Percentiles rank a stretch among this genome's conserved stretches.
These are phyloP conservation scores for Lampropteryx suffumata DNA, from an alignment of 2,888 invertebrate species.

Conservation along the genomic window DNA sequence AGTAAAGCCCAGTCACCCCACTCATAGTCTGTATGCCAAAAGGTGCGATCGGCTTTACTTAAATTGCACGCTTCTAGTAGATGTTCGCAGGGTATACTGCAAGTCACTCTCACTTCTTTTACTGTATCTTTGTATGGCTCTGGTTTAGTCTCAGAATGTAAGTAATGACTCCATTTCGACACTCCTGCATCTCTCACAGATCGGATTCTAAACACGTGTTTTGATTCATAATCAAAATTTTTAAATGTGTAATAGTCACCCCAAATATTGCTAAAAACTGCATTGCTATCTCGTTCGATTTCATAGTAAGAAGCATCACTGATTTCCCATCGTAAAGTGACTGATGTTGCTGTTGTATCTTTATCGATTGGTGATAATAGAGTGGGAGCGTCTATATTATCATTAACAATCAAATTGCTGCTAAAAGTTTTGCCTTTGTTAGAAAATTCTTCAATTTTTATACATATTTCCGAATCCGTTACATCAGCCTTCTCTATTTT, in stretches of 20 bases:
- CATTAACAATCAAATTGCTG: slow-evolving; percentile 33
- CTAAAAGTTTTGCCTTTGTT: slow-evolving; percentile 48
- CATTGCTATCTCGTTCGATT: slow-evolving; percentile 59
- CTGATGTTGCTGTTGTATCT: slow-evolving; percentile 44
- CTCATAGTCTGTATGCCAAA: slow-evolving; percentile 55
- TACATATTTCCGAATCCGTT: slow-evolving; percentile 52
- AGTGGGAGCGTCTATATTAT: slow-evolving; percentile 41
- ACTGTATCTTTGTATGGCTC: slow-evolving; percentile 49
- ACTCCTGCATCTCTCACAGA: slow-evolving; percentile 46
- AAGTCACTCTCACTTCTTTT: slow-evolving; percentile 46
- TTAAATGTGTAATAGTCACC: slow-evolving; percentile 49
- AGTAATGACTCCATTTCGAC: slow-evolving; percentile 63
- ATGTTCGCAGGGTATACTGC: slow-evolving; percentile 51
- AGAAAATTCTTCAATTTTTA: slow-evolving; percentile 55
- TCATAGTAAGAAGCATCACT: slow-evolving; percentile 54
- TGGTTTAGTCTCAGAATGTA: slow-evolving; percentile 47
- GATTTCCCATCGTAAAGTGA: slow-evolving; percentile 55
- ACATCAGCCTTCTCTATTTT: slow-evolving; percentile 60
- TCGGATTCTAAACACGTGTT: slow-evolving; percentile 59
- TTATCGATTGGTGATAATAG: slow-evolving; percentile 39
- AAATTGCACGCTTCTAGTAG: slow-evolving; percentile 46
- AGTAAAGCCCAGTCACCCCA: slow-evolving; percentile 18
- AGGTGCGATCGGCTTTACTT: slow-evolving; percentile 39
- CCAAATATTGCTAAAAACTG: slow-evolving; percentile 55
- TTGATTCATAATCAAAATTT: slow-evolving; percentile 46